A percentile compares a stretch with the other conserved stretches of the same genome.
Evolutionary conservation across 2,888 invertebrate species (phyloP).

Genomic region (Hydriomena furcata): DNA sequence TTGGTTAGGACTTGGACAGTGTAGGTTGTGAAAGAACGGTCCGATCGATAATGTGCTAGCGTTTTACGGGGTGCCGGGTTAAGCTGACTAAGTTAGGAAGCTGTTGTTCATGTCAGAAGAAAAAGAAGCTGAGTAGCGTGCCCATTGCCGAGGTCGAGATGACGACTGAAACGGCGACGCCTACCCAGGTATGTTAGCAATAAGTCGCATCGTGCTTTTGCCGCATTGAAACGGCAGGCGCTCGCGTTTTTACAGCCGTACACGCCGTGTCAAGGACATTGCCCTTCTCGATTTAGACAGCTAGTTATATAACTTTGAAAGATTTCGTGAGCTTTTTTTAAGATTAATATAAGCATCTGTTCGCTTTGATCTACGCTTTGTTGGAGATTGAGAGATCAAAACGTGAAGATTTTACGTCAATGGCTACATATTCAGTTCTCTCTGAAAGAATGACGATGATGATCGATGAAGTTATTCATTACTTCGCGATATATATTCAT

Average conservation of each 20-base stretch:
- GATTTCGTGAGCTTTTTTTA: slow-evolving; percentile 3
- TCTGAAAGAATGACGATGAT: no score
- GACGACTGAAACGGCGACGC: slow-evolving; percentile 81
- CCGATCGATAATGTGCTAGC: slow-evolving; percentile 59
- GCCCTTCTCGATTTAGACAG: slow-evolving; percentile 47
- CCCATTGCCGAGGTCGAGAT: slow-evolving; percentile 68
- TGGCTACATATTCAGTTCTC: no score
- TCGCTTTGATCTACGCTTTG: slow-evolving; percentile 15
- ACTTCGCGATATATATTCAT: no score
- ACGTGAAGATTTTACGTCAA: no score
- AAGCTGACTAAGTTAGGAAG: slow-evolving; percentile 62
- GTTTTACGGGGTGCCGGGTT: slow-evolving; percentile 46
- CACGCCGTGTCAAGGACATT: slow-evolving; percentile 57
- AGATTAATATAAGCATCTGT: slow-evolving; percentile 13
- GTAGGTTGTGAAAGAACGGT: slow-evolving; percentile 53
- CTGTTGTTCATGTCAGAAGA: slow-evolving; percentile 77
- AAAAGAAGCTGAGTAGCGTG: slow-evolving; percentile 67
- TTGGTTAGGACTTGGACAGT: slow-evolving; percentile 52
- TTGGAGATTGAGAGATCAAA: slow-evolving; percentile 7
- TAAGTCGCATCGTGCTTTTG: slow-evolving; percentile 38
- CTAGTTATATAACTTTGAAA: slow-evolving; percentile 48
- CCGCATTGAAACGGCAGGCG: slow-evolving; percentile 53
- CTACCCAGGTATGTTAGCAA: slow-evolving; percentile 67
- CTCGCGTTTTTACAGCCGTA: slow-evolving; percentile 38
- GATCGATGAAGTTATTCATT: no score